Percentiles rank a stretch among this genome's conserved stretches.
Conservation (phyloP, 2,888 invertebrate species). For the Anoplius nigerrimus region DNA sequence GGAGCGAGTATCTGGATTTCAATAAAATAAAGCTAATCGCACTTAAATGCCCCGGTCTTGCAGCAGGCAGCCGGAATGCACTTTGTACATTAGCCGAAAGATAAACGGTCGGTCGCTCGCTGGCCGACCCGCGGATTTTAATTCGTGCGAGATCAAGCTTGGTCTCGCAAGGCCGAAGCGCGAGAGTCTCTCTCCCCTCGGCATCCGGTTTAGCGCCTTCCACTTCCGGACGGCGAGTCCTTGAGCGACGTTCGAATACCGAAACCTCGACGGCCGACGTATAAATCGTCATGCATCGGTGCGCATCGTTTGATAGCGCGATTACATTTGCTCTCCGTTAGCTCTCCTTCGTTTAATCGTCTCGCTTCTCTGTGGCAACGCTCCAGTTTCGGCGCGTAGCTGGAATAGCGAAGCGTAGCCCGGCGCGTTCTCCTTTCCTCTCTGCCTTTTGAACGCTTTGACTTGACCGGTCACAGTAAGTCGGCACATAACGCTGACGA, state of each 20-base stretch:
- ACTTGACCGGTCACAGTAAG: not conserved
- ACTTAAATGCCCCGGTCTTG: not conserved
- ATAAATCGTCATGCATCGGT: slow-evolving; percentile 13
- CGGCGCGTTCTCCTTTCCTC: not conserved
- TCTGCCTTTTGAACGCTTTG: not conserved
- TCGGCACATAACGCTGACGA: not conserved
- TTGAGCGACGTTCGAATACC: no score
- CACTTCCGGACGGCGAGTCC: no score
- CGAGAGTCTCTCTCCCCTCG: not conserved
- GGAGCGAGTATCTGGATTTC: no score
- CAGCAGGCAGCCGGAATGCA: not conserved
- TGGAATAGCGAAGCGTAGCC: no score
- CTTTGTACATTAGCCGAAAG: not conserved
- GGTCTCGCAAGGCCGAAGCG: no score
- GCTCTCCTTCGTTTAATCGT: slow-evolving; percentile 5
- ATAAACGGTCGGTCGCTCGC: no score
- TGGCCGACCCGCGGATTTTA: no score
- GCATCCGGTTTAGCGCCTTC: no score
- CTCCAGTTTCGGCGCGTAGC: slow-evolving; percentile 12
- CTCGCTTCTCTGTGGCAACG: not conserved
- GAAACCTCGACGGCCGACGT: not conserved
- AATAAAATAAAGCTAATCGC: no score
- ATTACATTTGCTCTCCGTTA: slow-evolving; percentile 17
- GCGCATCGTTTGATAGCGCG: slow-evolving; percentile 7
- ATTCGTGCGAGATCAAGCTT: no score